These are phyloP conservation scores for Chrysolina oricalcia DNA, from an alignment of 2,888 invertebrate genomes.

Conservation along the genomic window DNA sequence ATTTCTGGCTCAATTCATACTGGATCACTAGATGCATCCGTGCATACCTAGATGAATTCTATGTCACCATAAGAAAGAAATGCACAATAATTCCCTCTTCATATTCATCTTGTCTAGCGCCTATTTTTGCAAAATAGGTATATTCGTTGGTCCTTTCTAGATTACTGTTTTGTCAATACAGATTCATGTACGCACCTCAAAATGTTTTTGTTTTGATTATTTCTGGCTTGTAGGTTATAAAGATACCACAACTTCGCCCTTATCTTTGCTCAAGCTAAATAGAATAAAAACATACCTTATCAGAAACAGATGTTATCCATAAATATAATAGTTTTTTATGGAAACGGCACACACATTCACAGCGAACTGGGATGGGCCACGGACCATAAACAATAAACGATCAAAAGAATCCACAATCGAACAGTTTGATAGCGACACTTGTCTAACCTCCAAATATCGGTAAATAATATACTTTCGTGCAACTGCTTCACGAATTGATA, in stretches of 20 bases:
- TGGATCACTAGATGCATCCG: not conserved
- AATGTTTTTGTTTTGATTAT: constrained; percentile 46
- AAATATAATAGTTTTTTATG: constrained; percentile 66
- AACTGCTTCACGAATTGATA: not conserved
- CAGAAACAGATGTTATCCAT: constrained; percentile 69
- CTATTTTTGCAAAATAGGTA: not conserved
- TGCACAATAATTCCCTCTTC: not conserved
- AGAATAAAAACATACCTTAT: constrained; percentile 65
- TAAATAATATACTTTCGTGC: not conserved
- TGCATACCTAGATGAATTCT: not conserved
- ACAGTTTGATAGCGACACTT: constrained; percentile 16
- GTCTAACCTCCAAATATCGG: constrained; percentile 12
- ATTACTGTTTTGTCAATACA: constrained; percentile 25
- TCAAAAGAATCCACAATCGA: constrained; percentile 32
- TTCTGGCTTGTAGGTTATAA: constrained; percentile 47
- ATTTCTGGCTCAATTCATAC: not conserved
- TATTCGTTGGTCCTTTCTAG: not conserved
- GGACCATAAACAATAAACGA: constrained; percentile 71
- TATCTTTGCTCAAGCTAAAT: constrained; percentile 37
- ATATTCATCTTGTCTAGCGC: not conserved
- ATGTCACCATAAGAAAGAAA: not conserved
- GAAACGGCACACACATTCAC: constrained; percentile 72
- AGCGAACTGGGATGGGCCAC: constrained; percentile 73
- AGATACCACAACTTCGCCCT: constrained; percentile 35
- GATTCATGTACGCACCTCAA: constrained; percentile 22